A percentile compares a stretch with the other conserved stretches of the same genome.
These are phyloP conservation scores for Radopholus similis DNA, from an alignment of 1,140 invertebrate genomes.

Conservation along the genomic window DNA sequence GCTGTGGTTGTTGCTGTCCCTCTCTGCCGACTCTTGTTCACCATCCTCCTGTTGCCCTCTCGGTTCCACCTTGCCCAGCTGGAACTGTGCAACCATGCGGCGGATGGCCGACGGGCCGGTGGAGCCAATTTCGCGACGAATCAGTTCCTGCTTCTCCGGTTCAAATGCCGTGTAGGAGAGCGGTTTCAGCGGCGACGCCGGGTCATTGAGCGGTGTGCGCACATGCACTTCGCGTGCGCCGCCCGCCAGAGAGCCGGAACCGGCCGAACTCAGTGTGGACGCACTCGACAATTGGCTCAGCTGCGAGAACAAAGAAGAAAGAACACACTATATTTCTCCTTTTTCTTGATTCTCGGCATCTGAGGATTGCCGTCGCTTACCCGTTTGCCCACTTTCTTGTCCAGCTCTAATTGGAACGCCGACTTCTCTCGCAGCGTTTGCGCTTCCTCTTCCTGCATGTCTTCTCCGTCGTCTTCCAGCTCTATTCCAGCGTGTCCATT, in stretches of 20 bases:
- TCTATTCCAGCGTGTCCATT: no score
- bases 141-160: constrained; percentile 14
- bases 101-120: not conserved
- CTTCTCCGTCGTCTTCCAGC: no score
- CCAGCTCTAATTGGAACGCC: constrained; percentile 10
- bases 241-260: not conserved
- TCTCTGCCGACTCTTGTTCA: constrained; percentile 2
- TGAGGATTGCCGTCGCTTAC: not conserved
- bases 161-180: constrained; percentile 12
- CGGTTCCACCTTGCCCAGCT: not conserved
- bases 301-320: not conserved
- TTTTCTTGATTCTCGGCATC: not conserved
- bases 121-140: constrained; percentile 12
- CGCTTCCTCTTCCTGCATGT: not conserved
- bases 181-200: constrained; percentile 7
- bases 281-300: no score
- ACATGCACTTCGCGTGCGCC: constrained; percentile 5
- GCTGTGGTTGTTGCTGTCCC: not conserved
- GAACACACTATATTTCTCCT: not conserved
- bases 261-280: no score
- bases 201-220: constrained; percentile 15
- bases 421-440: not conserved
- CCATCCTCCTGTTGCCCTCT: not conserved
- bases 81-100: constrained; percentile 11
- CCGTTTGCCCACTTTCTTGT: not conserved